Base-by-base conservation (phyloP, 1,140 invertebrate species). In the Drosophila grimshawi region DNA sequence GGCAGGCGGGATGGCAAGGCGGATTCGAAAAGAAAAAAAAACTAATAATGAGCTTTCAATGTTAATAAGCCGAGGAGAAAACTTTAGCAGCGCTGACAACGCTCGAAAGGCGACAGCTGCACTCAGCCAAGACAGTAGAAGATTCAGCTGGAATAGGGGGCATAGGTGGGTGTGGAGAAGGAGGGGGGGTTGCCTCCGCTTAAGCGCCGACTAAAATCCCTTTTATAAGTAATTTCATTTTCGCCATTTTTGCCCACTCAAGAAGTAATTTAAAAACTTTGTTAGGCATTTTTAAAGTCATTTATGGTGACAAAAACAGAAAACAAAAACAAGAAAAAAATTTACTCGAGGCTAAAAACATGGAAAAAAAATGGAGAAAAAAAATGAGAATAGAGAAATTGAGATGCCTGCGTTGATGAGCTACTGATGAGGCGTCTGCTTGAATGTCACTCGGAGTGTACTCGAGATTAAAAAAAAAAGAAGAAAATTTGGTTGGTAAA, bases 11-110 rank as follows among this genome's bases (percentile, higher is more conserved):
- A 19, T 19, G 19, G 19, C 19, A 19, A 56, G 57, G 37, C 49
- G 57, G 46, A 52, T 35, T 29, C 62, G 53, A 79, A 86, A 19
- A 19, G 19, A 19, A 19, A 19, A 19, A 19, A 81, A 86, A 81
- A 89, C 78, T 83, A 89, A 89, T 88, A 88, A 88, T 89, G 83
- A 88, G 83, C 86, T 88, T 88, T 78, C 83, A 89, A 88, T 88
- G 83, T 88, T 88, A 88, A 88, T 88, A 88, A 88, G 83, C 73
- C 66, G 77, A 61, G 73, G 45, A 39, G 41, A 56, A 29, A 57
- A 61, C 39, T 46, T 74, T 41, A 33, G 41, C 56, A 52, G 60
- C 39, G 61, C 39, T 35, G 19, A 11, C 57, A 67, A 68, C 39
- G 41, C 37, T 52, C 35, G 39, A 57, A 41, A 56, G 56, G 56